A percentile compares a stretch with the other conserved stretches of the same genome.
Evolutionary conservation across 2,797 vertebrate species (phyloP).

Genomic region (Alcedo quadribrachys): DNA sequence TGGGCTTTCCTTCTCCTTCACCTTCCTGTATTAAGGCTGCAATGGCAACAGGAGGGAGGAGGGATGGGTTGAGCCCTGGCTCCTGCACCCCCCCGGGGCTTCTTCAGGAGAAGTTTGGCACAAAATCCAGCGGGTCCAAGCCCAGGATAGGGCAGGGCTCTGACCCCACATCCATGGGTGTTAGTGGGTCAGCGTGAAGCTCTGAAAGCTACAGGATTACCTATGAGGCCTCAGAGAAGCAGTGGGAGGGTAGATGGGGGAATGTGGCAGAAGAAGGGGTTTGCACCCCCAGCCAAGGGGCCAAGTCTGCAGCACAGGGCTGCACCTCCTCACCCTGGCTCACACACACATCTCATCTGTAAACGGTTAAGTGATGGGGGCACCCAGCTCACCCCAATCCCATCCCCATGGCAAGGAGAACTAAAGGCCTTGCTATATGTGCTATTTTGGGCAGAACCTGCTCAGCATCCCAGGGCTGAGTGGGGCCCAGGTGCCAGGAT

Average conservation of each 20-base stretch:
- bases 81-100: neutral
- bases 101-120: conserved; percentile 55
- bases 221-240: neutral
- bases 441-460: neutral
- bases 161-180: neutral
- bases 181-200: neutral
- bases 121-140: neutral
- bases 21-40: conserved; percentile 41
- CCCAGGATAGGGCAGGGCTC: neutral
- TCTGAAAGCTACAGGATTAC: conserved; percentile 2
- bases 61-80: neutral
- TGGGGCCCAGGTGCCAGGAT: neutral
- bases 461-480: neutral
- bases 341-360: neutral
- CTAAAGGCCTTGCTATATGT: neutral
- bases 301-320: neutral
- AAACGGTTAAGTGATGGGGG: neutral
- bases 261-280: conserved; percentile 49
- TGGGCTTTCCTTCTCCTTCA: neutral
- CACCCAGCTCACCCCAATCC: neutral
- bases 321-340: neutral
- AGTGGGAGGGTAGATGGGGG: neutral
- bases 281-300: neutral
- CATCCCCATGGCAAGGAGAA: neutral
- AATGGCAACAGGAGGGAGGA: neutral